Evolutionary conservation across 2,888 invertebrate species (phyloP).

Genomic region (Plagiodera versicolora): DNA sequence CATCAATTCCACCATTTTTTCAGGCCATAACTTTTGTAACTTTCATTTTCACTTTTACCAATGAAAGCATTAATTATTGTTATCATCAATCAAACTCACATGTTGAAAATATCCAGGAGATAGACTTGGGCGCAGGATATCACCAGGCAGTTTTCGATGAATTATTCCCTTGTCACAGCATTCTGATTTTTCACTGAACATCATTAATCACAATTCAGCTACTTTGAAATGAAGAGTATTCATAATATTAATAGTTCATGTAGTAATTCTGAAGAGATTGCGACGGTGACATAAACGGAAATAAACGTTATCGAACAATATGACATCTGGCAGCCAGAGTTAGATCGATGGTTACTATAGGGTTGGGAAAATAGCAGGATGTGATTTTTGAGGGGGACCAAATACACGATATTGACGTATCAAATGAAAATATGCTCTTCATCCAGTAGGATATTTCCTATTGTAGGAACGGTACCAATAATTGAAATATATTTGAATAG

Average conservation of each 20-base stretch:
- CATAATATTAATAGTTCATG: too few relatives aligned
- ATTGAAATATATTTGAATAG: too few relatives aligned
- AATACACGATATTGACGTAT: too few relatives aligned
- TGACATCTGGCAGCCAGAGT: neutral
- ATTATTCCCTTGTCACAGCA: neutral
- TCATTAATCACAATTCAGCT: neutral
- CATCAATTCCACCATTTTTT: too few relatives aligned
- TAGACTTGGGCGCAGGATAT: slow-evolving; percentile 36
- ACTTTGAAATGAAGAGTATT: neutral
- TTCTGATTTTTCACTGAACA: neutral
- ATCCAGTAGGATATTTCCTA: too few relatives aligned
- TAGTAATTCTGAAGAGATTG: too few relatives aligned
- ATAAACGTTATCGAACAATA: neutral
- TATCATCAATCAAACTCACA: slow-evolving; percentile 36
- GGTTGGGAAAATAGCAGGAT: neutral
- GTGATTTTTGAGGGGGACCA: neutral
- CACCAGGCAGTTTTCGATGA: slow-evolving; percentile 15
- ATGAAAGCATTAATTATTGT: too few relatives aligned
- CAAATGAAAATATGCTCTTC: too few relatives aligned
- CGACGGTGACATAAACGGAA: neutral
- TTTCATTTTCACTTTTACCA: too few relatives aligned
- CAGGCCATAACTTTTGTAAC: too few relatives aligned
- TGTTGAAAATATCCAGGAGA: slow-evolving; percentile 38
- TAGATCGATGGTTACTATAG: neutral
- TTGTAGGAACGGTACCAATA: too few relatives aligned